Conservation (phyloP, 2,888 invertebrate genomes). For the Steromphala cineraria region DNA sequence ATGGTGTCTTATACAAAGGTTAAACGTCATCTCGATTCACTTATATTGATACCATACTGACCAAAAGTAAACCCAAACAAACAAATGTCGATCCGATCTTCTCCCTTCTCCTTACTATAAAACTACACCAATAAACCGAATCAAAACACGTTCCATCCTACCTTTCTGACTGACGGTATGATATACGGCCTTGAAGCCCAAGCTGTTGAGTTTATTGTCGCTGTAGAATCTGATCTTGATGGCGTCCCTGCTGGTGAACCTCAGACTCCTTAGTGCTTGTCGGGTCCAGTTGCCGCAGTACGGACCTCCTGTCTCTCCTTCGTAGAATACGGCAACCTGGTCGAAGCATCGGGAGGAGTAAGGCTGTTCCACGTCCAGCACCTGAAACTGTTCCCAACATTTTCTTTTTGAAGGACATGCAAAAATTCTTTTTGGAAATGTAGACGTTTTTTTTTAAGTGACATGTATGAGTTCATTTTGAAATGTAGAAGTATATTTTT, state of each 20-base stretch:
- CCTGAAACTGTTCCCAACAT: constrained; percentile 28
- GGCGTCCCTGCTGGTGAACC: constrained; percentile 7
- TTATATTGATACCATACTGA: too few species aligned
- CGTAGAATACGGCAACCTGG: constrained; percentile 15
- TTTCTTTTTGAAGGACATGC: too few species aligned
- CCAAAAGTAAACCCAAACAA: too few species aligned
- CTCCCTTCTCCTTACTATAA: too few species aligned
- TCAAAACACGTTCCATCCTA: neutral
- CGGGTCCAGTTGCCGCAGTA: constrained; percentile 23
- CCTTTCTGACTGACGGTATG: constrained; percentile 6
- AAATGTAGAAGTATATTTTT: too few species aligned
- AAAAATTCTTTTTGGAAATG: too few species aligned
- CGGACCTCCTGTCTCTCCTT: neutral
- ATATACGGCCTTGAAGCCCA: constrained; percentile 27
- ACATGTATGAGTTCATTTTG: too few species aligned
- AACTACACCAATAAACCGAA: too few species aligned
- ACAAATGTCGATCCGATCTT: constrained; percentile 10
- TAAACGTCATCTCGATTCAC: too few species aligned
- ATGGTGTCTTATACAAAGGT: too few species aligned
- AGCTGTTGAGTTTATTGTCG: constrained; percentile 31
- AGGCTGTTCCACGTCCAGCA: constrained; percentile 26
- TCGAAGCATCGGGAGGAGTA: constrained; percentile 31
- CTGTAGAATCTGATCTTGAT: constrained; percentile 19
- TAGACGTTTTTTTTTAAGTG: too few species aligned
- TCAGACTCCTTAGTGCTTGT: neutral